A percentile compares a stretch with the other conserved stretches of the same genome.
Evolutionary conservation across 2,113 vertebrate species (phyloP).

Genomic region (human): DNA sequence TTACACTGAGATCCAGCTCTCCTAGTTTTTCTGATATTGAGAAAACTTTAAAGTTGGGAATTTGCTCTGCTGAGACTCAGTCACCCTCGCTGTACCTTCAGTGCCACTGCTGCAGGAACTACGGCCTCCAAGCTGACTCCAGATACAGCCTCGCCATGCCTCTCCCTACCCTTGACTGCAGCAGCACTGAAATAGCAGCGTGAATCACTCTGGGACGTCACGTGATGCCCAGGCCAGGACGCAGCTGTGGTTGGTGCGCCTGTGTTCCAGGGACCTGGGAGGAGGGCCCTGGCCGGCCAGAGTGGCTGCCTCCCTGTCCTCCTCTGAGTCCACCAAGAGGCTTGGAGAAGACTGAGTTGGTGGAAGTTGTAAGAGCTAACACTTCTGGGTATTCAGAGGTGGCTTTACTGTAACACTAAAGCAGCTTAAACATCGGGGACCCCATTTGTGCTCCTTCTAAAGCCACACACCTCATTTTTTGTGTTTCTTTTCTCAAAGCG

Average conservation of each 20-base stretch:
- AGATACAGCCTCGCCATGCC: not conserved
- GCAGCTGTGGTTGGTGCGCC: not conserved
- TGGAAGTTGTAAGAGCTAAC: not conserved
- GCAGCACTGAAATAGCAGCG: not conserved
- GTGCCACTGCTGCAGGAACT: fast-evolving
- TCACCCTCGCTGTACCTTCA: fast-evolving
- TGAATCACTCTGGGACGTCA: not conserved
- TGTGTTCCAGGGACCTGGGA: not conserved
- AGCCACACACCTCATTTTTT: not conserved
- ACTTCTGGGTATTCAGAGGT: not conserved
- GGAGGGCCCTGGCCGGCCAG: not conserved
- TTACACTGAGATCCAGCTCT: not conserved
- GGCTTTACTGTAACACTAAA: not conserved
- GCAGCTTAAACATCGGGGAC: not conserved
- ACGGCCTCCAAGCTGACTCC: not conserved
- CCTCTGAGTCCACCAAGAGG: not conserved
- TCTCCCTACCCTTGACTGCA: not conserved
- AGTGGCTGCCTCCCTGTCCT: not conserved
- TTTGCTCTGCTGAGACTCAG: not conserved
- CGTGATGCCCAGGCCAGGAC: not conserved
- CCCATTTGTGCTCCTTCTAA: not conserved
- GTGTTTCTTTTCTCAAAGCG: not conserved
- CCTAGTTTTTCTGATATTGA: not conserved
- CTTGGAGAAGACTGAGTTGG: not conserved
- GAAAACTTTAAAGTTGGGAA: not conserved